Conservation (phyloP, 2,888 invertebrate genomes). For the Melipona bicolor region DNA sequence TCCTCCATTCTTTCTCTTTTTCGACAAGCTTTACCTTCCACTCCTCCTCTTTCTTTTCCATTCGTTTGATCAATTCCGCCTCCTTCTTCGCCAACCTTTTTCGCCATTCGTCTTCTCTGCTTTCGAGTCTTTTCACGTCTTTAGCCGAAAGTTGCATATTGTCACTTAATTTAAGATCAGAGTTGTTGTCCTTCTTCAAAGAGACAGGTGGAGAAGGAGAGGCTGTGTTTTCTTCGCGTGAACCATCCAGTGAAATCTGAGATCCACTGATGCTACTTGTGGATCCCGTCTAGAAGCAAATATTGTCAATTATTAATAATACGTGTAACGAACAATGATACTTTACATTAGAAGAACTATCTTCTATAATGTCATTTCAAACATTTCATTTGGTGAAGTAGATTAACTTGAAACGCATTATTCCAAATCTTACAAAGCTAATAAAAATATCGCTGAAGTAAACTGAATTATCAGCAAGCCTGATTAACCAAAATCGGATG, state of each 20-base stretch:
- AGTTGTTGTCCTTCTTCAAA: constrained; percentile 83
- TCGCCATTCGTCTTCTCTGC: constrained; percentile 82
- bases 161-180: constrained; percentile 81
- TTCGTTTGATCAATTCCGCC: constrained; percentile 86
- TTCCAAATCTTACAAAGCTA: not conserved
- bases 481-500: constrained; percentile 21
- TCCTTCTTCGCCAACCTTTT: constrained; percentile 85
- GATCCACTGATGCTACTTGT: constrained; percentile 83
- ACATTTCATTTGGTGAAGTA: not conserved
- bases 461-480: not conserved
- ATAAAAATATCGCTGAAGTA: not conserved
- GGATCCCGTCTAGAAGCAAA: constrained; percentile 78
- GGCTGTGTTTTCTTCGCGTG: constrained; percentile 76
- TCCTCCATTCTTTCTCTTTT: constrained; percentile 89
- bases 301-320: not conserved
- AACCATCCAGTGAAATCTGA: constrained; percentile 81
- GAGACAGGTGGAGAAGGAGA: constrained; percentile 74
- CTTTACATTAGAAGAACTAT: not conserved
- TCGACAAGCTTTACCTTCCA: constrained; percentile 85
- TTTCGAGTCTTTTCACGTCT: constrained; percentile 80
- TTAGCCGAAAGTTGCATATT: constrained; percentile 79
- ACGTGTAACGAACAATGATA: not conserved
- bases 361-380: not conserved
- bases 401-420: not conserved
- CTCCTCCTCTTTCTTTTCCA: constrained; percentile 84